phyloP scores from a whole-genome alignment of 2,888 invertebrate species.

The Halictus quadricinctus region DNA sequence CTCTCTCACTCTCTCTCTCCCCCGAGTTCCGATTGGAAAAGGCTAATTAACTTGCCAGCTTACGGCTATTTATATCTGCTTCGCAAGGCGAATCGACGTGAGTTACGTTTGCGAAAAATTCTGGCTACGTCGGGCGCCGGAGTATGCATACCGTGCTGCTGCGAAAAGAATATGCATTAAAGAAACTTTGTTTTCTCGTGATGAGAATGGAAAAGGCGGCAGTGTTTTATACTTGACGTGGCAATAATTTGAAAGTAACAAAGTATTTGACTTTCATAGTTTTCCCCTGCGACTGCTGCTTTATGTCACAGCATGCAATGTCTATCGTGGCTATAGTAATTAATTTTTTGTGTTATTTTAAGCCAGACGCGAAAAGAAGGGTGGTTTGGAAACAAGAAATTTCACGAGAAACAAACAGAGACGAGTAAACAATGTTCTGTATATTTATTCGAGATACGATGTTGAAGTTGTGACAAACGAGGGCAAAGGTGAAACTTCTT shows the following conservation, averaged over 20 bases:
- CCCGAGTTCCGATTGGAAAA: background rate
- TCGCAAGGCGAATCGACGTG: background rate
- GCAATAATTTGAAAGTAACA: background rate
- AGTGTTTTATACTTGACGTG: background rate
- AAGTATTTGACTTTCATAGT: background rate
- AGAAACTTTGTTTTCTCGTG: background rate
- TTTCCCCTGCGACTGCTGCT: background rate
- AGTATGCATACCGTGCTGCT: background rate
- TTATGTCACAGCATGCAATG: background rate
- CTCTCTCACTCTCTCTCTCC: background rate
- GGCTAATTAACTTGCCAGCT: slow-evolving; percentile 4
- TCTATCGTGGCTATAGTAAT: background rate
- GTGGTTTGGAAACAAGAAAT: background rate
- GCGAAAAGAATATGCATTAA: background rate
- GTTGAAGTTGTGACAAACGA: background rate
- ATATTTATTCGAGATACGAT: background rate
- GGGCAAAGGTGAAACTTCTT: background rate
- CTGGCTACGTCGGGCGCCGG: background rate
- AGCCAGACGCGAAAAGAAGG: background rate
- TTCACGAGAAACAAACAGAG: background rate
- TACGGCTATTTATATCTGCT: background rate
- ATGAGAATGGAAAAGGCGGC: background rate
- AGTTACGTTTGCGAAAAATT: background rate
- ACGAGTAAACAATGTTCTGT: background rate
- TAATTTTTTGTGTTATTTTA: background rate